These are phyloP conservation scores for Paracanthobrama guichenoti DNA, from an alignment of 2,113 vertebrate genomes.

Conservation along the genomic window DNA sequence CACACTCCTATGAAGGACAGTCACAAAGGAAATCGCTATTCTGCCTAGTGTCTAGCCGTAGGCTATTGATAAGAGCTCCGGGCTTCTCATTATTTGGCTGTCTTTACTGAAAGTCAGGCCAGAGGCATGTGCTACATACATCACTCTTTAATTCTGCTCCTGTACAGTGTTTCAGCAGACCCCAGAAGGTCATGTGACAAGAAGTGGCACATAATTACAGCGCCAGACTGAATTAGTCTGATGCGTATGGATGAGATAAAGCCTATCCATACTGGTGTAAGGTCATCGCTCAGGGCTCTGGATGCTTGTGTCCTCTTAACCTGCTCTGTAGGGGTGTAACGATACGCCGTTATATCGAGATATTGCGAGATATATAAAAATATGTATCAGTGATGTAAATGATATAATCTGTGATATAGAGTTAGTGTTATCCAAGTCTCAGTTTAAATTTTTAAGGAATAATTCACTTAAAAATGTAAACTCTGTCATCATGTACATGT, in stretches of 20 bases:
- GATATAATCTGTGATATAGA: too few species aligned
- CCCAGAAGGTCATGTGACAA: slow-evolving; percentile 53
- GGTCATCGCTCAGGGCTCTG: slow-evolving; percentile 6
- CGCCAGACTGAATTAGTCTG: slow-evolving; percentile 47
- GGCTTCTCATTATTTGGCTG: slow-evolving; percentile 40
- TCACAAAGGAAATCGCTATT: slow-evolving; percentile 34
- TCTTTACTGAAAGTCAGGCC: slow-evolving; percentile 45
- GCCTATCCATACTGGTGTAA: slow-evolving; percentile 6
- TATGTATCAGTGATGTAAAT: too few species aligned
- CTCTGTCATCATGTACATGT: too few species aligned
- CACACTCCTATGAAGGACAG: slow-evolving; percentile 21
- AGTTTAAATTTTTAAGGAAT: too few species aligned
- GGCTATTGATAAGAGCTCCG: slow-evolving; percentile 54
- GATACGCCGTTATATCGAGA: too few species aligned
- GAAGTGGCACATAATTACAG: slow-evolving; percentile 65
- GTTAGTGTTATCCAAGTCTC: too few species aligned
- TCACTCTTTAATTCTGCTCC: slow-evolving; percentile 36
- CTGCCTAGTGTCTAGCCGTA: slow-evolving; percentile 8
- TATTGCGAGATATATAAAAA: too few species aligned
- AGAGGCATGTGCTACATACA: slow-evolving; percentile 45
- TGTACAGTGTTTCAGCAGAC: slow-evolving; percentile 31
- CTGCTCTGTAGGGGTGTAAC: neutral
- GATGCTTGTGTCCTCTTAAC: neutral
- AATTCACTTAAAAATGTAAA: too few species aligned
- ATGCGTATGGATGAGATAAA: slow-evolving; percentile 47